phyloP scores from a whole-genome alignment of 2,797 vertebrate species.

The Takifugu ocellatus region DNA sequence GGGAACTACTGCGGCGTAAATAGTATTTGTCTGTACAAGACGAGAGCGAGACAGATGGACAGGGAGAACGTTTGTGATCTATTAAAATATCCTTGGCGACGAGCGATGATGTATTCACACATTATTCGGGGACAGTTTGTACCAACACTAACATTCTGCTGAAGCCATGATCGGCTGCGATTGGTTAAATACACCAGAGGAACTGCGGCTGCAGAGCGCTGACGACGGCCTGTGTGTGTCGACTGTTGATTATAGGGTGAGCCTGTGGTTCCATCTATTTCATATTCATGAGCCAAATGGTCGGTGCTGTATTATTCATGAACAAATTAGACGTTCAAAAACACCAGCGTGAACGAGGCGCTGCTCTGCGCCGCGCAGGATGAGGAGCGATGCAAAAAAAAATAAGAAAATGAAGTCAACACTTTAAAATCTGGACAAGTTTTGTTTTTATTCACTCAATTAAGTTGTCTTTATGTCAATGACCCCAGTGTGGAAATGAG shows the following conservation, averaged over 20 bases:
- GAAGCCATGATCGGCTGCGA: constrained; percentile 44
- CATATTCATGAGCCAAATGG: constrained; percentile 79
- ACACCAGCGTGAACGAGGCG: constrained; percentile 57
- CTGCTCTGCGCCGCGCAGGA: constrained; percentile 21
- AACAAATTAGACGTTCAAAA: constrained; percentile 70
- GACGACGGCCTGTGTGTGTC: constrained; percentile 50
- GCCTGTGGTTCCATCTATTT: constrained; percentile 69
- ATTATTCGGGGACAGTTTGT: constrained; percentile 51
- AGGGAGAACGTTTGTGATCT: constrained; percentile 21
- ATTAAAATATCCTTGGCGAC: constrained; percentile 43
- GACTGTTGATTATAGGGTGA: constrained; percentile 70
- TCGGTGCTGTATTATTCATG: constrained; percentile 76
- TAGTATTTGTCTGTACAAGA: constrained; percentile 37
- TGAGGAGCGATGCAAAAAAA: constrained; percentile 42
- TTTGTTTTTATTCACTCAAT: constrained; percentile 5
- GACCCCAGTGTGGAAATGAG: constrained; percentile 11
- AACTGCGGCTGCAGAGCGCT: constrained; percentile 52
- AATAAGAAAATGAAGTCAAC: no score
- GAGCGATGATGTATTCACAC: constrained; percentile 33
- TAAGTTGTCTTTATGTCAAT: constrained; percentile 12
- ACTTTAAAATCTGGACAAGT: no score
- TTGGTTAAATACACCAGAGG: constrained; percentile 52
- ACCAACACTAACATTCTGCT: constrained; percentile 46
- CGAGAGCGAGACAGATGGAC: constrained; percentile 26
- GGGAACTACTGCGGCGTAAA: constrained; percentile 41